Evolutionary conservation across 1,140 invertebrate species (phyloP), one percentile per base, ranked within the genome.

Genomic region (Chymomyza costata): DNA sequence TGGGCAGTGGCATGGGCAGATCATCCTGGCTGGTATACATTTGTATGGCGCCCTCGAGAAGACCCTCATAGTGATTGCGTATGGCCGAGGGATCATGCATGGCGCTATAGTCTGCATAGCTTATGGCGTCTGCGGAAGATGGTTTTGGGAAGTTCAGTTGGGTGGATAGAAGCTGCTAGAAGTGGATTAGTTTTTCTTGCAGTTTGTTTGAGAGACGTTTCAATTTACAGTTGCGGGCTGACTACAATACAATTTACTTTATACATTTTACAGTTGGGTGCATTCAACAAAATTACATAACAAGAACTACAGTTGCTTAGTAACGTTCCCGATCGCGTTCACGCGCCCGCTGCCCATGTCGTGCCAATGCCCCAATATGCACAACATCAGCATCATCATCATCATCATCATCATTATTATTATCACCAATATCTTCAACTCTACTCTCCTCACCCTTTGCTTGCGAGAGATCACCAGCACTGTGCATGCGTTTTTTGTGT

Each of bases 401-500:
- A 35, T 44, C 35, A 10, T 43, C 10, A 43, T 54, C 10, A 44
- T 44, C 39, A 15, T 40, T 38, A 30, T 43, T 60, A 37, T 25
- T 10, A 30, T 50, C 48, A 50, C 50, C 66, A 28, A 28, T 10
- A 28, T 28, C 10, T 28, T 37, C 5, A 13, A 5, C 31, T 11
- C 31, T 11, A 61, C 67, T 67, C 67, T 63, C 45, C 81, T 83
- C 76, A 80, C 76, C 74, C 71, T 25, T 25, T 5, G 21, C 3
- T 8, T 25, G 21, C 21, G 21, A 13, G 15, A 69, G 65, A 45
- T 73, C 62, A 48, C 67, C 68, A 19, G 56, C 63, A 87, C 67
- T 69, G 50, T 54, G 41, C 34, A 78, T 13, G 8, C 85, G 78
- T 65, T 89, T 78, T 57, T 88, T 88, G 70, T 92, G 92, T 37